These are phyloP conservation scores for Tethea ocularis DNA, from an alignment of 2,888 invertebrate genomes.

Conservation along the genomic window DNA sequence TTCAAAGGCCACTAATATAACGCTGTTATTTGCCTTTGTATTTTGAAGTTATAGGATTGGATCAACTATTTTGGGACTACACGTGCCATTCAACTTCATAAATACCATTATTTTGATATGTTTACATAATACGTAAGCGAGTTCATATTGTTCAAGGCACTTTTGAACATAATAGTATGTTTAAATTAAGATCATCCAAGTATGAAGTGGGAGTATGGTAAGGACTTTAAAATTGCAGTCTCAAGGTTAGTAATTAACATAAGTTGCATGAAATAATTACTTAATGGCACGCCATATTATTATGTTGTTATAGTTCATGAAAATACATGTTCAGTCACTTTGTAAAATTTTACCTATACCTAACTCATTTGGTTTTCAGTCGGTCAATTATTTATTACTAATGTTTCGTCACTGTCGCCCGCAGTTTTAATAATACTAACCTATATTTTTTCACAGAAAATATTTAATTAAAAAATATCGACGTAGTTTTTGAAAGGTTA, in stretches of 20 bases:
- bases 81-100: slow-evolving; percentile 1
- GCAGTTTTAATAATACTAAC: too few relatives aligned
- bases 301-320: too few relatives aligned
- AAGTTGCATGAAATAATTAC: too few relatives aligned
- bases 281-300: too few relatives aligned
- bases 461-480: background rate
- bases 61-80: background rate
- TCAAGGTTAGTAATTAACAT: too few relatives aligned
- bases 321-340: too few relatives aligned
- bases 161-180: background rate
- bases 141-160: background rate
- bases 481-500: background rate
- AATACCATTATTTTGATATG: background rate
- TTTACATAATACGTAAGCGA: background rate
- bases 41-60: background rate
- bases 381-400: too few relatives aligned
- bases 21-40: background rate
- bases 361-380: too few relatives aligned
- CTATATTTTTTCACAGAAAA: background rate
- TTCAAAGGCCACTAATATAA: background rate
- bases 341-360: too few relatives aligned
- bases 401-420: too few relatives aligned
- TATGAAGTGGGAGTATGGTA: background rate
- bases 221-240: background rate
- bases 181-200: background rate